phyloP scores from a whole-genome alignment of 2,797 vertebrate species.

The Myiotriccus ornatus region DNA sequence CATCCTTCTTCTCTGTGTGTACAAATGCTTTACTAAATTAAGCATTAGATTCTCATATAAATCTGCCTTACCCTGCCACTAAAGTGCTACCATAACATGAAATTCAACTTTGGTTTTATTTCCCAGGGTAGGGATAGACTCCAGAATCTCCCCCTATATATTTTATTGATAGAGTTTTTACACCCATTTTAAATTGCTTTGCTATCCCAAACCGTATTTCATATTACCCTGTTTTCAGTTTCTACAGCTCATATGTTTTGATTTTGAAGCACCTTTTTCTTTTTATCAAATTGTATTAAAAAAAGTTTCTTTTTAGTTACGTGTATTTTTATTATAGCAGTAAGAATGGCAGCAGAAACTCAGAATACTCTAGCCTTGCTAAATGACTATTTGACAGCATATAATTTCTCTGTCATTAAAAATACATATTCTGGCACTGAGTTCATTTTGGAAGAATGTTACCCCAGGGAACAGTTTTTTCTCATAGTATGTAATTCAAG shows the following conservation, averaged over 20 bases:
- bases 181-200: slow-evolving; percentile 7
- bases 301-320: not conserved
- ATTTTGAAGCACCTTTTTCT: not conserved
- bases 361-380: slow-evolving; percentile 24
- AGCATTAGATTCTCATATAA: not conserved
- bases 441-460: slow-evolving; percentile 36
- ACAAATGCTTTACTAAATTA: not conserved
- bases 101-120: slow-evolving; percentile 36
- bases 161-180: slow-evolving; percentile 33
- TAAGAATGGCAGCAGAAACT: not conserved
- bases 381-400: slow-evolving; percentile 56
- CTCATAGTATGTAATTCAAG: not conserved
- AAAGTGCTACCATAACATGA: not conserved
- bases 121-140: slow-evolving; percentile 16
- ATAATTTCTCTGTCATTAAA: slow-evolving; percentile 61
- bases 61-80: not conserved
- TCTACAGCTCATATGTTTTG: not conserved
- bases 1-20: not conserved
- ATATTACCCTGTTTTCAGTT: not conserved
- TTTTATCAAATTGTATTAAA: not conserved
- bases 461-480: not conserved
- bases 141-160: not conserved
- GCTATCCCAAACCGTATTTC: slow-evolving; percentile 1
- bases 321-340: not conserved
- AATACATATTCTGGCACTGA: slow-evolving; percentile 50